Evolutionary conservation across 2,113 vertebrate genomes (phyloP).

Genomic region (Syngnathoides biaculeatus): DNA sequence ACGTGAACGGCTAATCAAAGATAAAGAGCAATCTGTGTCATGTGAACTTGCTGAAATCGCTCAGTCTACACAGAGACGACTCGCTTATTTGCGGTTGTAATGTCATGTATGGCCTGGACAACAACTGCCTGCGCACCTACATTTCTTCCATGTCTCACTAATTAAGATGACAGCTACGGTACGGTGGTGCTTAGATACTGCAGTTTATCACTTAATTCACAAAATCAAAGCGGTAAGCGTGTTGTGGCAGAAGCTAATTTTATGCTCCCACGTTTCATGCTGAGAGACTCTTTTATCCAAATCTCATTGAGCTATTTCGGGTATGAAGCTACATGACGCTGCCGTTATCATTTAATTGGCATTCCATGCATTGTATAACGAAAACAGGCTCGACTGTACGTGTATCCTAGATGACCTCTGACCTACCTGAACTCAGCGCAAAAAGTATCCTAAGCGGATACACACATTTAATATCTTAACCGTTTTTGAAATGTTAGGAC

Average conservation of each 20-base stretch:
- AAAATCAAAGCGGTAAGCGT: not conserved
- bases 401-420: conserved; percentile 49
- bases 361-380: conserved; percentile 19
- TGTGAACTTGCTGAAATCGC: conserved; percentile 45
- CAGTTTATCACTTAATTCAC: not conserved
- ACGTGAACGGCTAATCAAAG: conserved; percentile 29
- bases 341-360: conserved; percentile 16
- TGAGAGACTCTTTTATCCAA: conserved; percentile 34
- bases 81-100: conserved; percentile 44
- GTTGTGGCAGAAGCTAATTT: conserved; percentile 9
- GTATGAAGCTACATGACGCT: conserved; percentile 17
- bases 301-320: conserved; percentile 47
- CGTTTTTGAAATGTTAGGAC: too few relatives aligned
- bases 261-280: conserved; percentile 12
- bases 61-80: conserved; percentile 40
- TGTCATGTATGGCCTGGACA: conserved; percentile 49
- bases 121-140: conserved; percentile 41
- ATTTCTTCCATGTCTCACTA: conserved; percentile 36
- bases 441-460: conserved; percentile 31
- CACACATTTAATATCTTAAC: too few relatives aligned
- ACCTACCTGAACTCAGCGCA: conserved; percentile 28
- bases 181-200: not conserved
- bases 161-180: conserved; percentile 21
- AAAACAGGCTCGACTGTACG: not conserved
- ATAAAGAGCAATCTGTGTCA: conserved; percentile 38